Evolutionary conservation across 2,888 invertebrate genomes (phyloP).

Genomic region (Chymomyza procnemis): DNA sequence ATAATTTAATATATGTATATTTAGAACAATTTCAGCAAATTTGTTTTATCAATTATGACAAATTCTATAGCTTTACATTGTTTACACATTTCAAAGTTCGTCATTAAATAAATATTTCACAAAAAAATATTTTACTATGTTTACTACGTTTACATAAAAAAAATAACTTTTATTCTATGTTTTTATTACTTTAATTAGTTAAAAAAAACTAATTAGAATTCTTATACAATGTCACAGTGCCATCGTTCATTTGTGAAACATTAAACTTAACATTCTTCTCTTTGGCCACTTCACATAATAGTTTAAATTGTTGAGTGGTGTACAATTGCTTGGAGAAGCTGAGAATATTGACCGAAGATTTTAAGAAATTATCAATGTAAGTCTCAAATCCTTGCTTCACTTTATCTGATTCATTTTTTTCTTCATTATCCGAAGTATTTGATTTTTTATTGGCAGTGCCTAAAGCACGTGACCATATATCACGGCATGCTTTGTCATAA

Average conservation of each 20-base stretch:
- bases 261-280: slow-evolving; percentile 35
- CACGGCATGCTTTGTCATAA: slow-evolving; percentile 71
- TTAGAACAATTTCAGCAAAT: neutral
- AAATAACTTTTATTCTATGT: too few relatives aligned
- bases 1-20: neutral
- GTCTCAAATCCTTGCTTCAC: slow-evolving; percentile 22
- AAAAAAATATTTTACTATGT: too few relatives aligned
- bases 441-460: slow-evolving; percentile 58
- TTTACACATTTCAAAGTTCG: too few relatives aligned
- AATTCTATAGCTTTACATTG: too few relatives aligned
- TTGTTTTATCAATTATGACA: too few relatives aligned
- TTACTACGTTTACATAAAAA: too few relatives aligned
- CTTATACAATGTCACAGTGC: slow-evolving; percentile 37
- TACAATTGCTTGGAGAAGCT: slow-evolving; percentile 32
- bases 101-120: too few relatives aligned
- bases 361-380: slow-evolving; percentile 30
- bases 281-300: slow-evolving; percentile 26
- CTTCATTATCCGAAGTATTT: neutral
- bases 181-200: too few relatives aligned
- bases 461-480: slow-evolving; percentile 77
- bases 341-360: slow-evolving; percentile 13
- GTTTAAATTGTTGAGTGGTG: slow-evolving; percentile 32
- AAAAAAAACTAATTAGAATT: neutral
- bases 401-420: neutral
- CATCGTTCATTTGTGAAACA: slow-evolving; percentile 39